Base-by-base conservation (phyloP, 2,888 invertebrate genomes). In the Rotaria magnacalcarata region DNA sequence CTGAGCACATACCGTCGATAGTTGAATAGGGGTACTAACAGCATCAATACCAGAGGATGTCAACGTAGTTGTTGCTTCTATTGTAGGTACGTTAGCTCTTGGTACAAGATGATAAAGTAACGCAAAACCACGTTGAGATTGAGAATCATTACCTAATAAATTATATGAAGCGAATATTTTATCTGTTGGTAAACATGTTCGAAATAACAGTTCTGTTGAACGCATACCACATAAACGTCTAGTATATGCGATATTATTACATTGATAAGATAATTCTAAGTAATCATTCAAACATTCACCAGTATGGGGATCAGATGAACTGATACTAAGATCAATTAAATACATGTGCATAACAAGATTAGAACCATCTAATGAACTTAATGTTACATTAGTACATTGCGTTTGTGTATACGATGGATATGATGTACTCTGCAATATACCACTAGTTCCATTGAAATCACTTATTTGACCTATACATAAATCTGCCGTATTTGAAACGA, bases 401-500 rank as follows among this genome's bases (percentile, higher is more conserved):
- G 85, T 80, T 58, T 54, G 54, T 54, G 86, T 58, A 84, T 86
- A 84, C 21, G 34, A 41, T 21, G 84, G 86, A 86, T 84, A 86
- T 43, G 58, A 67, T 60, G 24, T 5, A 84, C 84, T 86, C 47
- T 86, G 58, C 8, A 84, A 86, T 41, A 86, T 41, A 58, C 52
- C 34, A 60, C 84, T 41, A 1, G n/a, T 52, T 3, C 24, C 41
- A 24, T 41, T 43, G 19, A 43, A 21, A 14, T n/a, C 8, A 27
- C 34, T 43, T 0, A 16, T 84, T 24, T 54, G n/a, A 24, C 60
- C 60, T 84, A 34, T 60, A 84, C 86, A 84, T 58, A 84, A 84
- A 19, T 86, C 86, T 34, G 27, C n/a, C 41, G 56, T 84, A 21
- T 24, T 24, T 19, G 84, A 6, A 52, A 4, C 58, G 11, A 47